Base-by-base conservation (phyloP, 2,113 vertebrate species). In the Coturnix japonica region DNA sequence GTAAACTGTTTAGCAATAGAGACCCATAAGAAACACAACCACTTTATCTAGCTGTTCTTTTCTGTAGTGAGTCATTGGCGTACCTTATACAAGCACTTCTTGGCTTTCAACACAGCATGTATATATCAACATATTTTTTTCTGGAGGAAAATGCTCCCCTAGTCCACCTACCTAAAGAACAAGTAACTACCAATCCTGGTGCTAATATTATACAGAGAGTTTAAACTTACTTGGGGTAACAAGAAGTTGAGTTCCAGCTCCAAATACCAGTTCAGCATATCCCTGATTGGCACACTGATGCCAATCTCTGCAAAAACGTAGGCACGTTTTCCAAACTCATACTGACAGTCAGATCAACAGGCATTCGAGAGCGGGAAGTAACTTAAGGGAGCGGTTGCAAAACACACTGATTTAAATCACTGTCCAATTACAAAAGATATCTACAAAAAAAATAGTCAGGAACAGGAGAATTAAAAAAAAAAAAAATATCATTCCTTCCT, bases 201-300 rank as follows among this genome's bases (percentile, higher is more conserved):
- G 26, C 66, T 66, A n/a, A 57, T 15, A 9, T 1, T 16, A n/a
- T 77, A 33, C 13, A 39, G 28, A 67, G 39, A 57, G 16, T 37
- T 80, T 69, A 56, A 28, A 35, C 93, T 95, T 91, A 97, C 95
- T 91, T 66, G 89, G 91, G 54, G 16, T 93, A 25, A 97, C 91
- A 33, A 95, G 71, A 39, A 97, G 93, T 17, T 75, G 6, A 7
- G 95, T 96, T 7, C 96, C 97, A 47, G 85, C 84, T 88, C 95
- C 97, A 96, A 97, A 97, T 2, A 44, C 69, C 41, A 60, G 23
- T 85, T 87, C 94, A 3, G 0, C 4, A 18, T 77, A 92, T 39
- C 84, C 95, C 83, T 74, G 85, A 31, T 15, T 69, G 51, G 6
- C 81, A 75, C 93, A 96, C 66, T 83, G 83, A 85, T 87, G 71